Conservation (phyloP, 2,797 vertebrate species). For the Dermochelys coriacea region DNA sequence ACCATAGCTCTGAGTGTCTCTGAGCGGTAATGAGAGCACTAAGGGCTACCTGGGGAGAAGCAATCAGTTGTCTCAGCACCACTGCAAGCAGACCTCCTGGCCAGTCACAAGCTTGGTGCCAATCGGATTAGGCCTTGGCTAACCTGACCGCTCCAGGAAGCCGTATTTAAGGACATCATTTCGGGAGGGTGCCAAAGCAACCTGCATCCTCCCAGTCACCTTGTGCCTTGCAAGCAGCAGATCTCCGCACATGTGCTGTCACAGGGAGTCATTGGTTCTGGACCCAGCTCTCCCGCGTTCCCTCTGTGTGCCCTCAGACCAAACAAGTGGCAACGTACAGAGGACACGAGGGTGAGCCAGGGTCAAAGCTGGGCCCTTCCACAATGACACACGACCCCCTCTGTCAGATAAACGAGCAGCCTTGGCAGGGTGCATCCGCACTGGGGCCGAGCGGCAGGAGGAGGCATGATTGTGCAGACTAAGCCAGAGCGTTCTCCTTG, state of each 20-base stretch:
- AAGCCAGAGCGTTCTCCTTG: too few relatives aligned
- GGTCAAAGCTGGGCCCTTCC: too few relatives aligned
- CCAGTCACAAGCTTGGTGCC: too few relatives aligned
- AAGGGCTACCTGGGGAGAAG: background rate
- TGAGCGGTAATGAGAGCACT: too few relatives aligned
- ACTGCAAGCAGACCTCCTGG: background rate
- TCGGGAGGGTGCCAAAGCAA: background rate
- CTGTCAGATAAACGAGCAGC: too few relatives aligned
- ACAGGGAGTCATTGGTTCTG: background rate
- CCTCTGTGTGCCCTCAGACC: background rate
- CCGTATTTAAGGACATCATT: background rate
- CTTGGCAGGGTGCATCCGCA: too few relatives aligned
- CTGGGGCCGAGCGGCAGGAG: too few relatives aligned
- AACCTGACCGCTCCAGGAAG: background rate
- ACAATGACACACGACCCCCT: too few relatives aligned
- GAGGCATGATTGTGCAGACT: too few relatives aligned
- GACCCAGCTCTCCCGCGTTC: too few relatives aligned
- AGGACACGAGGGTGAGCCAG: too few relatives aligned
- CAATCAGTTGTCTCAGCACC: background rate
- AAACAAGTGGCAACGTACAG: background rate
- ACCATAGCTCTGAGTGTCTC: background rate
- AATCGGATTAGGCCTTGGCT: background rate
- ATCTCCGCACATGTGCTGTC: rapidly evolving
- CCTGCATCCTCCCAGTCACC: background rate
- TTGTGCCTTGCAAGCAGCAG: background rate